Evolutionary conservation across 2,113 vertebrate genomes (phyloP).

Genomic region (Edolisoma coerulescens): DNA sequence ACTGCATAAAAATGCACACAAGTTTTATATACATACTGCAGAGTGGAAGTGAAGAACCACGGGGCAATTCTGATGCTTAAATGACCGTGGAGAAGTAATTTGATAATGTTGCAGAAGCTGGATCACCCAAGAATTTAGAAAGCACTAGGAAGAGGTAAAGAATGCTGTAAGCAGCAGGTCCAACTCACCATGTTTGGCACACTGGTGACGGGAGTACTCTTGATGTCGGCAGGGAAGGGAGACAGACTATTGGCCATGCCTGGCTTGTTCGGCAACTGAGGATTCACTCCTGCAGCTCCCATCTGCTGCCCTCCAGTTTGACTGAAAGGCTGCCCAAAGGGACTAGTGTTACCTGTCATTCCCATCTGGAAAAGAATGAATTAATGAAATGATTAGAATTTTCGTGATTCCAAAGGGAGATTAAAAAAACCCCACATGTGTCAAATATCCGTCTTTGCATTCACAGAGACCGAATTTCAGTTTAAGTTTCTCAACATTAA

Average conservation of each 20-base stretch:
- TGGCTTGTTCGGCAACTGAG: conserved; percentile 88
- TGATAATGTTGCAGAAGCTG: accelerated
- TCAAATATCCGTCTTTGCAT: background rate
- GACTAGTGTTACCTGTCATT: conserved; percentile 84
- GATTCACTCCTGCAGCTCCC: conserved; percentile 84
- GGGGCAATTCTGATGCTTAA: background rate
- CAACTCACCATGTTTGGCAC: conserved; percentile 93
- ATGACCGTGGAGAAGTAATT: accelerated
- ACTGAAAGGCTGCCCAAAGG: conserved; percentile 90
- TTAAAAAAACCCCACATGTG: background rate
- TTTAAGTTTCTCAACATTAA: background rate
- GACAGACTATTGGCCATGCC: conserved; percentile 88
- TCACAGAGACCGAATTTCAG: background rate
- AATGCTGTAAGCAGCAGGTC: background rate
- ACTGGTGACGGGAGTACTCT: conserved; percentile 85
- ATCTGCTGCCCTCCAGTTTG: conserved; percentile 89
- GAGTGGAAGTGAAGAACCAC: accelerated
- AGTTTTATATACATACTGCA: background rate
- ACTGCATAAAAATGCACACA: accelerated
- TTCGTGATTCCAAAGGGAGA: background rate
- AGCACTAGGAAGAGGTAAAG: background rate
- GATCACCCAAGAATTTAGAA: background rate
- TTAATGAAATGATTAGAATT: background rate
- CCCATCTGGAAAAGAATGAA: conserved; percentile 83
- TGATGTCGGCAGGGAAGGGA: conserved; percentile 87